These are phyloP conservation scores for Megathymus violae DNA, from an alignment of 1,140 invertebrate species.

Conservation along the genomic window DNA sequence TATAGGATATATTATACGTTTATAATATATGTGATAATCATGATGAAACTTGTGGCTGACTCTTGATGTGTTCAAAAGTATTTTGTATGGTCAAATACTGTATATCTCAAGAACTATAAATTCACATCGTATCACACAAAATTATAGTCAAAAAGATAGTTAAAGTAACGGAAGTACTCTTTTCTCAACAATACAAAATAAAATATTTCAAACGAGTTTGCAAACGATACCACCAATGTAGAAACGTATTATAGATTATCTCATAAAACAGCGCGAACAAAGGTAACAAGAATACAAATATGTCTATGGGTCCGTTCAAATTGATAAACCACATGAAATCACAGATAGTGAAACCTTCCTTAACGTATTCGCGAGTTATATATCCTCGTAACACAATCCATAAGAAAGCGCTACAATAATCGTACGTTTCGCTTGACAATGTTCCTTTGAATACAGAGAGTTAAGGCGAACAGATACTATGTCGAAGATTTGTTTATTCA, in stretches of 20 bases:
- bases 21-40: too few relatives aligned
- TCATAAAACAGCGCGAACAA: constrained; percentile 62
- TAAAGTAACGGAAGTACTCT: not conserved
- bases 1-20: too few relatives aligned
- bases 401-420: constrained; percentile 79
- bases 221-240: constrained; percentile 33
- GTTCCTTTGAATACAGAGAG: constrained; percentile 80
- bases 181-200: constrained; percentile 8
- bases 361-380: constrained; percentile 70
- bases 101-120: too few relatives aligned
- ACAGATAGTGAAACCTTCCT: constrained; percentile 73
- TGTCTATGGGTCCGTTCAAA: constrained; percentile 72
- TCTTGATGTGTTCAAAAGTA: too few relatives aligned
- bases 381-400: constrained; percentile 80
- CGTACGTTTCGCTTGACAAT: constrained; percentile 82
- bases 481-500: constrained; percentile 79
- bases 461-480: constrained; percentile 80
- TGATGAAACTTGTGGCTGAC: too few relatives aligned
- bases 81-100: too few relatives aligned
- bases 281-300: constrained; percentile 65
- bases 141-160: too few relatives aligned
- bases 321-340: constrained; percentile 78
- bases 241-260: constrained; percentile 52
- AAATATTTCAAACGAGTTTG: constrained; percentile 9
- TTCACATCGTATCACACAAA: too few relatives aligned